These are phyloP conservation scores for Neocrepidodera transversa DNA, from an alignment of 2,888 invertebrate species.

Conservation along the genomic window DNA sequence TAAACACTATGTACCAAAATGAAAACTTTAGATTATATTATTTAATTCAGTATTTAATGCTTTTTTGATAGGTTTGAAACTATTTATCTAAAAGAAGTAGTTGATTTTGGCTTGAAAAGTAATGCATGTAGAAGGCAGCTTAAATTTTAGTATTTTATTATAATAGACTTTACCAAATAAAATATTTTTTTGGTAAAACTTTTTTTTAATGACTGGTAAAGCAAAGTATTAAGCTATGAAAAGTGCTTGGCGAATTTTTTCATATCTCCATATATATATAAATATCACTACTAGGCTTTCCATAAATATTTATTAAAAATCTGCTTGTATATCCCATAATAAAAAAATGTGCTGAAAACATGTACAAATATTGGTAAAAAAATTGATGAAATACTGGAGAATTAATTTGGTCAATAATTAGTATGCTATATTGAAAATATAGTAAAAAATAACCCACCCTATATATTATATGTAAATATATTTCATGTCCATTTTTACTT, in stretches of 20 bases:
- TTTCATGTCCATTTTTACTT: conserved; percentile 24
- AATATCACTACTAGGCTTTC: background rate
- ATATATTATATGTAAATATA: conserved; percentile 33
- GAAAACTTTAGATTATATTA: background rate
- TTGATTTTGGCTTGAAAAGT: conserved; percentile 1
- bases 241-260: background rate
- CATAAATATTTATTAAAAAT: background rate
- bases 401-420: background rate
- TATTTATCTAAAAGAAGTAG: background rate
- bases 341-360: background rate
- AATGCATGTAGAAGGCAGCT: conserved; percentile 1
- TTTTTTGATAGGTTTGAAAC: background rate
- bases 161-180: no score
- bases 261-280: background rate
- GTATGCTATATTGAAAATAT: conserved; percentile 3
- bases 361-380: background rate
- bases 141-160: background rate
- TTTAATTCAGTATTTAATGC: background rate
- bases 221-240: background rate
- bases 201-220: background rate
- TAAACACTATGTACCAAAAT: conserved; percentile 17
- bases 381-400: background rate
- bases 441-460: conserved; percentile 13
- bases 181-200: no score
- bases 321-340: no score